Conservation (phyloP, 2,797 vertebrate species). For the Graptemys geographica region DNA sequence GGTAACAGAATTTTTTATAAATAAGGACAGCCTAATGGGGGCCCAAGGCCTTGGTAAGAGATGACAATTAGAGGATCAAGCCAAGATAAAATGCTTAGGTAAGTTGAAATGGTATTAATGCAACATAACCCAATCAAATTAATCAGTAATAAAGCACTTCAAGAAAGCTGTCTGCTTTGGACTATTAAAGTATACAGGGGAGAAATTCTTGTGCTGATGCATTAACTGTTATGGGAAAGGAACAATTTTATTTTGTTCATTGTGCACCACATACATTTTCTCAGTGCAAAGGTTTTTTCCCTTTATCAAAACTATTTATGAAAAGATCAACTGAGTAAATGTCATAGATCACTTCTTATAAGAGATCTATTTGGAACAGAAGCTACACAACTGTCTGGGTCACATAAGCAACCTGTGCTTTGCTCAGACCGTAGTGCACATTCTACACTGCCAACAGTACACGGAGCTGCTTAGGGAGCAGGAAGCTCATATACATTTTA, state of each 20-base stretch:
- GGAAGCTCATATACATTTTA: background rate
- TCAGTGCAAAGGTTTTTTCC: background rate
- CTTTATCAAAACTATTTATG: background rate
- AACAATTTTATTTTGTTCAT: background rate
- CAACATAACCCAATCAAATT: background rate
- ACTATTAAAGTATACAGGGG: background rate
- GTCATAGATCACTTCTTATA: background rate
- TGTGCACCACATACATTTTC: background rate
- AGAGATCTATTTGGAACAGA: background rate
- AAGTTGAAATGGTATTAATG: background rate
- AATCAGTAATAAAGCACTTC: background rate
- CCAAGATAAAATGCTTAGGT: background rate
- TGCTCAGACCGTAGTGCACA: rapidly evolving
- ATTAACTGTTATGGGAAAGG: background rate
- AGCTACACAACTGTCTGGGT: background rate
- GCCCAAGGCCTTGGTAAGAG: background rate
- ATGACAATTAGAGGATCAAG: background rate
- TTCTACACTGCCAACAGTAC: background rate
- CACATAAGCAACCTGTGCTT: background rate
- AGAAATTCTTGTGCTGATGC: background rate
- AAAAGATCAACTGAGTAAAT: background rate
- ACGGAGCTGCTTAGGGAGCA: background rate
- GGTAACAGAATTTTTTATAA: background rate
- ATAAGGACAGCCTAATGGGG: background rate
- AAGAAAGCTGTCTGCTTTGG: background rate